Evolutionary conservation across 2,797 vertebrate species (phyloP), one percentile per base, ranked within the genome.

Genomic region (Siniperca obscura): DNA sequence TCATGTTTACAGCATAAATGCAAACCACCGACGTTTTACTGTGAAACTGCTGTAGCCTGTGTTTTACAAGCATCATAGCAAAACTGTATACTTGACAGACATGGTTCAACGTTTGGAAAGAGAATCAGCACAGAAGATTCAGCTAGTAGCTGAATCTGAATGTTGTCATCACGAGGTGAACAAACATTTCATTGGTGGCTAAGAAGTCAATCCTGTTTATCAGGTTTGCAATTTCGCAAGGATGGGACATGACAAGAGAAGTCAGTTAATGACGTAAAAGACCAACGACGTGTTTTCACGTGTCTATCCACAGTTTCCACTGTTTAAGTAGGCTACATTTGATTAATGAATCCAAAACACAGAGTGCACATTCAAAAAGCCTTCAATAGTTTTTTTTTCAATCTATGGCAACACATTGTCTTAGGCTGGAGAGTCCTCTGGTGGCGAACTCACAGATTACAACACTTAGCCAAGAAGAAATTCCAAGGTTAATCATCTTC

Each of bases 361-460:
- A 70, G 36, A 34, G 30, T 46, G 10, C 48, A 17, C 48, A 42
- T 25, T 2, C 4, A 27, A 55, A 68, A 10, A 27, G 50, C 9
- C 8, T 30, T 21, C 9, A 19, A 4, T 19, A 0, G 11, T 0
- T n/a, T 27, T 56, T 27, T 56, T 46, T 56, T 67, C 8, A 4
- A 36, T 40, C 13, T 5, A 9, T 7, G 12, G 16, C 22, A 55
- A 38, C 44, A 53, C 21, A 8, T 46, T 77, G 7, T 77, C 2
- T 86, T 55, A 44, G 64, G 12, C 57, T 81, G 65, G 77, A 77
- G 78, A 6, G 83, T 0, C 86, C 74, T 81, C 93, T 91, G 21
- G 67, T 84, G 92, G 88, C 74, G 1, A 13, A 53, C 0, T 30
- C 0, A 19, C 2, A 70, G 3, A 87, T 56, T 81, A 83, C 87